Evolutionary conservation across 1,140 invertebrate species (phyloP), one percentile per base, ranked within the genome.

Genomic region (Magallana gigas): DNA sequence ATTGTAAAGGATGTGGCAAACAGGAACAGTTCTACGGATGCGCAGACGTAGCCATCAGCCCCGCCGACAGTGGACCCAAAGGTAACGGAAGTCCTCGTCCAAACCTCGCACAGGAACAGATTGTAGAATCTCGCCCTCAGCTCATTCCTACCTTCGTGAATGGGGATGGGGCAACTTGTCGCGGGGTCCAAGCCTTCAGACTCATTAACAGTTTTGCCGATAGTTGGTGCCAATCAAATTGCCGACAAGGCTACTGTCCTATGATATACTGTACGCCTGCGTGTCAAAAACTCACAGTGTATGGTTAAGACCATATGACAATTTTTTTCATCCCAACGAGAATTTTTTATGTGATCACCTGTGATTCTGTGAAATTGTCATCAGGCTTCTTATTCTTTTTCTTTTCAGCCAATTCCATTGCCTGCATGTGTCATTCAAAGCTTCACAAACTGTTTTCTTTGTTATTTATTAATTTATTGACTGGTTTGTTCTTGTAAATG

Each of bases 1-100:
- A n/a, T 6, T 90, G 90, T 62, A 87, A 90, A 12, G 92, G 92
- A 0, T 92, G 90, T 87, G 92, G 92, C 1, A 58, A 87, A 2
- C 92, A 93, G 83, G 92, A 92, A 84, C 91, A 92, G 87, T 93
- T 92, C 86, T 91, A 91, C 88, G 91, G 91, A 11, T 93, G 92
- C 85, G 90, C 92, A 4, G 92, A 93, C 71, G 76, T 93, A 23
- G 89, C 91, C n/a, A 91, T 92, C n/a, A 90, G 89, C 5, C 84
- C 48, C 7, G 23, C 12, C 57, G 58, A 80, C 1, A 58, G 81
- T 29, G 81, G 81, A 83, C 29, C 81, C 48, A 18, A 57, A n/a
- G 36, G 18, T 12, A 57, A 83, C 14, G 57, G 14, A 57, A 83
- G 11, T 58, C 9, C 12, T 57, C 48, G 12, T 6, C 57, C 81